These are phyloP conservation scores for Dicyrtomina minuta DNA, from an alignment of 2,888 invertebrate genomes.

Conservation along the genomic window DNA sequence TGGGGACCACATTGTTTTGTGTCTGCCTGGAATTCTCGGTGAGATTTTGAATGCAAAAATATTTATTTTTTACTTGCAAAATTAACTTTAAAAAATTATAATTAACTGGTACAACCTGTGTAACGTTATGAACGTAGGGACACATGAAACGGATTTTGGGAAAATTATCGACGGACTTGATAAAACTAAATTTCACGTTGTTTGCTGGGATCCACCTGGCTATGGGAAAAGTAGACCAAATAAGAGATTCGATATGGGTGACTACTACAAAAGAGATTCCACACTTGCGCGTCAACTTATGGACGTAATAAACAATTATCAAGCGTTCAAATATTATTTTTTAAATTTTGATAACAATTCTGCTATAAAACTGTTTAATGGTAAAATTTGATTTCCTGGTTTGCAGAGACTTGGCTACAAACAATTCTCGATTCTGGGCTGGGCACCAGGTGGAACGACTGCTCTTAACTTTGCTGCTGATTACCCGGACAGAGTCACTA, in stretches of 20 bases:
- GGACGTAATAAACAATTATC: not conserved
- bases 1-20: not conserved
- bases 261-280: not conserved
- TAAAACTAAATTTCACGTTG: constrained; percentile 64
- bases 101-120: too few relatives aligned
- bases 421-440: not conserved
- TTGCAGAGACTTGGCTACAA: not conserved
- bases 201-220: constrained; percentile 69
- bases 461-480: not conserved
- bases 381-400: too few relatives aligned
- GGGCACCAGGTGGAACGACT: not conserved
- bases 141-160: constrained; percentile 6
- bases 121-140: too few relatives aligned
- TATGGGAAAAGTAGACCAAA: constrained; percentile 55
- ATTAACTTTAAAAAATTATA: too few relatives aligned
- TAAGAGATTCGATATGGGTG: not conserved
- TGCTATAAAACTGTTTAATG: too few relatives aligned
- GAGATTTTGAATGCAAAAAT: not conserved
- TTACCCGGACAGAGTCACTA: constrained; percentile 38
- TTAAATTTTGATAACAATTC: too few relatives aligned
- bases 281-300: not conserved
- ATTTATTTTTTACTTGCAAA: too few relatives aligned
- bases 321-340: not conserved
- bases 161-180: constrained; percentile 59
- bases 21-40: constrained; percentile 4